phyloP scores from a whole-genome alignment of 2,797 vertebrate species.

The Phalanger gymnotis region DNA sequence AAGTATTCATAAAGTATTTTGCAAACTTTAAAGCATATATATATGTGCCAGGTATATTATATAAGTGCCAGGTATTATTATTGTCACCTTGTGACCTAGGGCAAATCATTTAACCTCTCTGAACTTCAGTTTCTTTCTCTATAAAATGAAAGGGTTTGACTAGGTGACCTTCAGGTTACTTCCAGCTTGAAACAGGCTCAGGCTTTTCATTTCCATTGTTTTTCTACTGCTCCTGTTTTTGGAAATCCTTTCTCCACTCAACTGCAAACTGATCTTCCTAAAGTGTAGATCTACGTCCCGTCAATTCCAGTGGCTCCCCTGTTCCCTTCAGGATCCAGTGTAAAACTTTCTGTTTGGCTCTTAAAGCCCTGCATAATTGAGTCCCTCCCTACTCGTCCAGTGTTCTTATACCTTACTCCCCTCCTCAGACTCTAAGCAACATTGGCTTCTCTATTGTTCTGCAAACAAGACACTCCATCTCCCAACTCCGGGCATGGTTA shows the following conservation, averaged over 20 bases:
- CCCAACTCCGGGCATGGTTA: not conserved
- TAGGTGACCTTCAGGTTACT: not conserved
- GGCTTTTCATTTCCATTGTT: not conserved
- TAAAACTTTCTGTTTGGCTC: not conserved
- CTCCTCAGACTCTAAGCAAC: not conserved
- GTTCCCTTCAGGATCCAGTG: not conserved
- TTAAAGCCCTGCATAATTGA: not conserved
- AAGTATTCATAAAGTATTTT: not conserved
- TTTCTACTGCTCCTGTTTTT: not conserved
- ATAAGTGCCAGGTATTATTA: not conserved
- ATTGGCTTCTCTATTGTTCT: not conserved
- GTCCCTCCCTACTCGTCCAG: not conserved
- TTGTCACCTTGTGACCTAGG: not conserved
- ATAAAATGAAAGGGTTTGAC: not conserved
- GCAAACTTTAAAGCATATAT: not conserved
- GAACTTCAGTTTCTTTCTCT: not conserved
- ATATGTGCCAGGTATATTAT: too few species aligned
- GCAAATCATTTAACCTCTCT: not conserved
- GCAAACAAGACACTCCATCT: not conserved
- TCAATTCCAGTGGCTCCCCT: not conserved
- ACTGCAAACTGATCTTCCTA: not conserved
- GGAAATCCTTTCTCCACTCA: not conserved
- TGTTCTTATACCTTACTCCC: not conserved
- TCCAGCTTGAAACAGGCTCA: not conserved
- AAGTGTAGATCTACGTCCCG: not conserved